Evolutionary conservation across 2,888 invertebrate genomes (phyloP), one percentile per base, ranked within the genome.

Genomic region (Chrysodeixis includens): DNA sequence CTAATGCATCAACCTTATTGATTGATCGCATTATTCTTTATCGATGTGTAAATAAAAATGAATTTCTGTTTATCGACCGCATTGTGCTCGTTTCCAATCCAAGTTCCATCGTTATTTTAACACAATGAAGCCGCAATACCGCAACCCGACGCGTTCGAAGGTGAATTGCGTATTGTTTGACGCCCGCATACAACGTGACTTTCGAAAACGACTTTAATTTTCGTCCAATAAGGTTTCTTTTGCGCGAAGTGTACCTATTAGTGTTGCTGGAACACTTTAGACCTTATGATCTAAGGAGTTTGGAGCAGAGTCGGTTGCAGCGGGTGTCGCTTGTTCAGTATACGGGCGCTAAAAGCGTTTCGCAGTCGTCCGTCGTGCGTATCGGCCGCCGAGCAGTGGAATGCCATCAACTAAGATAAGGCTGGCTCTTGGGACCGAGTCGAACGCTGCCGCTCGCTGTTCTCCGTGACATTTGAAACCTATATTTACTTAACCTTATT

Each of bases 151-250:
- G 92, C 93, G 92, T 89, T 90, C 92, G 94, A 93, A 94, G 94
- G 94, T 94, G 94, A 94, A 95, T 95, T 94, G 94, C 94, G 94
- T 94, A 94, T 95, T 95, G 94, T 95, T 94, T 89, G 90, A 86
- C 86, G 89, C 93, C 91, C 93, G 94, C 90, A 91, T 93, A 84
- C 91, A 86, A 86, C 89, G 88, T 88, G 89, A 90, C 93, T 92
- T 91, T 89, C 89, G 90, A 94, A 94, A 92, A 91, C 89, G 88
- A 90, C 93, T 93, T 91, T 92, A 92, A 90, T 88, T 88, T 90
- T 88, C 86, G 84, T 84, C 83, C 83, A 87, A 88, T 94, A 94
- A 93, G 93, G 94, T 93, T 91, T 91, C 87, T 91, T 94, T 94
- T 93, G 83, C 89, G 79, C 86, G 81, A 83, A 85, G 83, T 84